Evolutionary conservation across 2,888 invertebrate genomes (phyloP).

Genomic region (Adineta ricciae): DNA sequence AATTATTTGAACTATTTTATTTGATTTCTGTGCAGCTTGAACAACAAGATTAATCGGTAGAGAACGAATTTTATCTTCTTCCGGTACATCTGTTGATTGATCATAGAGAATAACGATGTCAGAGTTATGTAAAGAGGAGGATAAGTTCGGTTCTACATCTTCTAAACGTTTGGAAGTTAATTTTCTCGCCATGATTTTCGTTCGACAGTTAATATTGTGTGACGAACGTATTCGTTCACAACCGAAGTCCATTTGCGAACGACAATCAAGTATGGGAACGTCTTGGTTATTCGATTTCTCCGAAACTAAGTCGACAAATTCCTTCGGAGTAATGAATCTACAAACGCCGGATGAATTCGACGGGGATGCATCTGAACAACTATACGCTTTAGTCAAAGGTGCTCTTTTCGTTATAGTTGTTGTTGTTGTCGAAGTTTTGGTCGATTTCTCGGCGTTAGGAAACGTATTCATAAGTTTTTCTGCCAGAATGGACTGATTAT

Average conservation of each 20-base stretch:
- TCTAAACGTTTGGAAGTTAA: not conserved
- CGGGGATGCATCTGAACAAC: not conserved
- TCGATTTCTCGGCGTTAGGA: not conserved
- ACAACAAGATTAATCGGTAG: conserved; percentile 1
- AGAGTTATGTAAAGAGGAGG: not conserved
- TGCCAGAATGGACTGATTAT: not conserved
- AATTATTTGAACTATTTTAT: conserved; percentile 13
- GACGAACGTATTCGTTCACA: conserved; percentile 11
- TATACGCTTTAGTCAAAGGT: not conserved
- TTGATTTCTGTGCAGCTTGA: conserved; percentile 10
- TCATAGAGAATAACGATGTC: not conserved
- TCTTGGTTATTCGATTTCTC: not conserved
- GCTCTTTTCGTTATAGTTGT: not conserved
- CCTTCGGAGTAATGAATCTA: not conserved
- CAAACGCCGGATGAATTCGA: not conserved
- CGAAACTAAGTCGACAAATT: not conserved
- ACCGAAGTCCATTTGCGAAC: not conserved
- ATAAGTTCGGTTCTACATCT: not conserved
- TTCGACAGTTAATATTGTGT: conserved; percentile 12
- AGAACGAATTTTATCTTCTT: not conserved
- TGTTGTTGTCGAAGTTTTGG: not conserved
- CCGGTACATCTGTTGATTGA: not conserved
- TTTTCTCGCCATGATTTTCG: not conserved
- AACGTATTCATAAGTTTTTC: not conserved
- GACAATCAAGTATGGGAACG: not conserved